Conservation (phyloP, 1,140 invertebrate species). For the Antheraea mylitta region DNA sequence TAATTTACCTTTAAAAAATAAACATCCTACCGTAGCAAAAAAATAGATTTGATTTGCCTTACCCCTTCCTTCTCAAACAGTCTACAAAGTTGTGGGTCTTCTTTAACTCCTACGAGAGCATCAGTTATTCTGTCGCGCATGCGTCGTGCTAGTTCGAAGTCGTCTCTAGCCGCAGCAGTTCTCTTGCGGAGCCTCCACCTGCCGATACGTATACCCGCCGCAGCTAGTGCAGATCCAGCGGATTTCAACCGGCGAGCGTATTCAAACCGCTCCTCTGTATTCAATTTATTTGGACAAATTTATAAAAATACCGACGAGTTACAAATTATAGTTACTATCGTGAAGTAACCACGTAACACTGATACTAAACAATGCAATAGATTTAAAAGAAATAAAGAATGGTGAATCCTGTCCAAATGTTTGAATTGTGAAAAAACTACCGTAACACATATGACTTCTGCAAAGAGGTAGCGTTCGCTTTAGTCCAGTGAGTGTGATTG, state of each 20-base stretch:
- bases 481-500: no score
- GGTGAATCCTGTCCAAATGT: no score
- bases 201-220: conserved; percentile 92
- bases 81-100: conserved; percentile 79
- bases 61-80: conserved; percentile 90
- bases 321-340: no score
- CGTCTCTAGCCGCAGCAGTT: conserved; percentile 93
- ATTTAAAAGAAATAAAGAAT: no score
- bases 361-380: no score
- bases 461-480: no score
- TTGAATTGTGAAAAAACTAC: no score
- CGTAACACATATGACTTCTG: no score
- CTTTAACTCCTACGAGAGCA: conserved; percentile 55
- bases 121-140: conserved; percentile 95
- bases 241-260: conserved; percentile 94
- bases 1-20: no score
- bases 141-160: conserved; percentile 92
- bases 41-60: conserved; percentile 32
- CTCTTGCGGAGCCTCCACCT: conserved; percentile 95
- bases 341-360: no score
- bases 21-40: conserved; percentile 1
- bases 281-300: no score
- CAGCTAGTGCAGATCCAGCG: conserved; percentile 89
- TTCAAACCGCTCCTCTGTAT: conserved; percentile 91
- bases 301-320: no score